Conservation (phyloP, 53 echinoderm and acorn worm genomes). For the Actinopyga echinites region DNA sequence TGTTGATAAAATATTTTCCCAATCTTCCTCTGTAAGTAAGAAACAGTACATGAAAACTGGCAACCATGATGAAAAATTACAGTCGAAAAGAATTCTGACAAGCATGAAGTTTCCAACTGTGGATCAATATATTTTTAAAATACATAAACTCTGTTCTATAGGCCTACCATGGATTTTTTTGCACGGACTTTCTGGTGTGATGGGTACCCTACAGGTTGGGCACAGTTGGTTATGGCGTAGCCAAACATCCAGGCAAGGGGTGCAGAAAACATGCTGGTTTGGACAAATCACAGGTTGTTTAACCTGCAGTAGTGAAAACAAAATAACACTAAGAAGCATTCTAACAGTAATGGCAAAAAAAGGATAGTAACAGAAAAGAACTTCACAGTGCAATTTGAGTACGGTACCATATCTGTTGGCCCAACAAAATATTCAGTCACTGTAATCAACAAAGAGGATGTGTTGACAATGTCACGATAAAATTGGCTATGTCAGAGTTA, state of each 20-base stretch:
- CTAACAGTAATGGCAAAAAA: not conserved
- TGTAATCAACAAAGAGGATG: too few relatives aligned
- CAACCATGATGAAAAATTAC: too few relatives aligned
- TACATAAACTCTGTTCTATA: slow-evolving; percentile 75
- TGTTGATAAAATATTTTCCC: too few relatives aligned
- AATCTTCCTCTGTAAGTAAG: too few relatives aligned
- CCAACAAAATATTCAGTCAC: not conserved
- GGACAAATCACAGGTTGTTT: slow-evolving; percentile 93
- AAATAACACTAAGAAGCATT: not conserved
- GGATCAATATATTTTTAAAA: not conserved
- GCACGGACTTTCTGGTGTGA: slow-evolving; percentile 94
- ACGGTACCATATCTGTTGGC: too few relatives aligned
- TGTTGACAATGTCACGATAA: too few relatives aligned
- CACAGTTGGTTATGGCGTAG: slow-evolving; percentile 82
- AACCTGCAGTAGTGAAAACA: slow-evolving; percentile 53
- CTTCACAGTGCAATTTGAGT: not conserved
- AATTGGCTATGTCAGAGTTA: too few relatives aligned
- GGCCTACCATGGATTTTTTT: too few relatives aligned
- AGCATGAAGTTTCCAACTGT: too few relatives aligned
- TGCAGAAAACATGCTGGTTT: slow-evolving; percentile 96
- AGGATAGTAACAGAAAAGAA: not conserved
- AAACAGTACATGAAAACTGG: too few relatives aligned
- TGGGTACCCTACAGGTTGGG: slow-evolving; percentile 84
- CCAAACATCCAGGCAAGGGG: slow-evolving; percentile 86
- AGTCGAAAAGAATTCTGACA: too few relatives aligned